Base-by-base conservation (phyloP, 2,113 vertebrate genomes). In the Excalfactoria chinensis region DNA sequence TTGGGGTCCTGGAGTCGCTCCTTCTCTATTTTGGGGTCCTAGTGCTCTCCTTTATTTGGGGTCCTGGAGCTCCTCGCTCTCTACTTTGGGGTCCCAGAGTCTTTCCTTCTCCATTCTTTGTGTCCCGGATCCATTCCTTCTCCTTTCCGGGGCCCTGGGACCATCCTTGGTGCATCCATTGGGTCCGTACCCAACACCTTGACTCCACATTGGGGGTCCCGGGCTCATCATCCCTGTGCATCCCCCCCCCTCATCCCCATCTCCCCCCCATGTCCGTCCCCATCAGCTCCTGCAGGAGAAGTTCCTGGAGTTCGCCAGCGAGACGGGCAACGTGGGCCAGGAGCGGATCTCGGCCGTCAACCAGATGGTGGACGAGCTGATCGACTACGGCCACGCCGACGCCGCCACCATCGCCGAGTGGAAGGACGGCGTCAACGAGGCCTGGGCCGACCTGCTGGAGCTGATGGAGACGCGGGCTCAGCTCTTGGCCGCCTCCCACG, bases 281-380 rank as follows among this genome's bases (percentile, higher is more conserved):
- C n/a, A n/a, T n/a, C 93, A 98, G 98, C 87, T 98, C 7, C 97
- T 99, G 18, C 99, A 99, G 97, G 99, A 99, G 95, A 99, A 99
- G 70, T 99, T 99, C 92, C 98, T 98, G 1, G 99, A 99, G 94
- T 99, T 99, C 10, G 98, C 98, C 17, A 98, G 95, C 0, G 99
- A 99, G 97, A 99, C 99, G 0, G 98, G 98, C 67, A 98, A 92
- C 1, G 87, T 98, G 3, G 99, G 99, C 7, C 98, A 98, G 83
- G 99, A 99, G 87, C 97, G 99, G 18, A 98, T 99, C 94, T 98
- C 98, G 0, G 98, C 98, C 0, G 97, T 99, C 85, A 99, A 99
- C 97, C 99, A 99, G 95, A 99, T 99, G 99, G 99, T 99, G 95
- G 98, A 99, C 2, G 99, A 99, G 93, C 98, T 99, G 53, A 99